Evolutionary conservation across 2,113 vertebrate genomes (phyloP).

Genomic region (Epinephelus fuscoguttatus): DNA sequence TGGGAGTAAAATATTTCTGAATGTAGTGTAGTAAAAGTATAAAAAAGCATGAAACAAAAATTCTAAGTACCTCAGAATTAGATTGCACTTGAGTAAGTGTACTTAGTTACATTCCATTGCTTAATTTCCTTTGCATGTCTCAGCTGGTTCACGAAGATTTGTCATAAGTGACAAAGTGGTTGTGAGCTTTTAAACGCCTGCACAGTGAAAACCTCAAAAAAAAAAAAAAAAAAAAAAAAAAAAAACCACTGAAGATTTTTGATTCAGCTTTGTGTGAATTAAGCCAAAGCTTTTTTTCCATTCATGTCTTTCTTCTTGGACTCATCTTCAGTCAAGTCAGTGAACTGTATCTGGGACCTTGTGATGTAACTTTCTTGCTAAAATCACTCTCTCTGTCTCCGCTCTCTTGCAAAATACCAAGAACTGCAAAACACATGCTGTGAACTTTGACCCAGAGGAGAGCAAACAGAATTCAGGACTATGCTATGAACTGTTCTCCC

Average conservation of each 20-base stretch:
- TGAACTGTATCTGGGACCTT: background rate
- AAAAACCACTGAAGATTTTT: background rate
- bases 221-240: no score
- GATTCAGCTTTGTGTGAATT: background rate
- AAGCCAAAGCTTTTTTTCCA: background rate
- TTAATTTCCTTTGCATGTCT: background rate
- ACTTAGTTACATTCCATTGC: background rate
- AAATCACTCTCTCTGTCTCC: background rate
- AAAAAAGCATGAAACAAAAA: background rate
- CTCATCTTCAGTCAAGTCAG: background rate
- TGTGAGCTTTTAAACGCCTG: background rate
- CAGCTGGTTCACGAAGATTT: background rate
- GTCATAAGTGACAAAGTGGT: background rate
- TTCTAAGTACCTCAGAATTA: background rate
- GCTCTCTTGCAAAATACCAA: slow-evolving; percentile 15
- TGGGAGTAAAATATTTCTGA: background rate
- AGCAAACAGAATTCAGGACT: background rate
- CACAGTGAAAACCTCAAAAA: background rate
- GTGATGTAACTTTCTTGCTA: background rate
- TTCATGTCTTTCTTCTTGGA: background rate
- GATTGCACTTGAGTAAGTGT: background rate
- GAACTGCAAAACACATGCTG: background rate
- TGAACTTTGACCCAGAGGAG: slow-evolving; percentile 36
- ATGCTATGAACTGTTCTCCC: background rate
- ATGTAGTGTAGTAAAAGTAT: background rate